These are phyloP conservation scores for Cheilosia scutellata DNA, from an alignment of 2,888 invertebrate species.

Conservation along the genomic window DNA sequence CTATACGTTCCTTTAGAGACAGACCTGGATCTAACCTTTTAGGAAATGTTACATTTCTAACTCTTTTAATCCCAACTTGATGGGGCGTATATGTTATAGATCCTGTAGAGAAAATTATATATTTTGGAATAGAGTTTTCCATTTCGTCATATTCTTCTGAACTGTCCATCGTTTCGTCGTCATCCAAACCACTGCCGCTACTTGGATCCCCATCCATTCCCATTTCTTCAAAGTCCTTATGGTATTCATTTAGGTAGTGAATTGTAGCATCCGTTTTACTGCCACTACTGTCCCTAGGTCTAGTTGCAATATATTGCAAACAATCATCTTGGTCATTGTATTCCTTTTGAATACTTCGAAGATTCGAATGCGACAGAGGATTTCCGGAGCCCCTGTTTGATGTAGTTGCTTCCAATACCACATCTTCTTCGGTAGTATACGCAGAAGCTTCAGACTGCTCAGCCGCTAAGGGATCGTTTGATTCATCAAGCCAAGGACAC, in stretches of 20 bases:
- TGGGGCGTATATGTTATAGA: conserved; percentile 93
- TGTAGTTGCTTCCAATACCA: conserved; percentile 47
- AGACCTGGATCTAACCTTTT: conserved; percentile 88
- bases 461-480: conserved; percentile 79
- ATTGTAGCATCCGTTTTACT: conserved; percentile 83
- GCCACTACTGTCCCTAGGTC: conserved; percentile 42
- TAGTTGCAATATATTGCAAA: conserved; percentile 76
- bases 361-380: conserved; percentile 80
- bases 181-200: conserved; percentile 74
- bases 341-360: conserved; percentile 77
- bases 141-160: conserved; percentile 85
- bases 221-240: conserved; percentile 80
- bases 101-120: conserved; percentile 92
- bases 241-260: conserved; percentile 87
- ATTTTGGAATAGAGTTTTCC: conserved; percentile 87
- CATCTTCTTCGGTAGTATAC: conserved; percentile 24
- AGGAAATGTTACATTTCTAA: conserved; percentile 89
- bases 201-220: conserved; percentile 72
- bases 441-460: conserved; percentile 41
- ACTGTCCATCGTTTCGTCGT: conserved; percentile 79
- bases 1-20: conserved; percentile 88
- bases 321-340: conserved; percentile 62
- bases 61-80: conserved; percentile 92
- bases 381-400: conserved; percentile 79
- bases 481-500: conserved; percentile 85